Conservation (phyloP, 2,888 invertebrate species). For the Rhagophthalmus giganteus region DNA sequence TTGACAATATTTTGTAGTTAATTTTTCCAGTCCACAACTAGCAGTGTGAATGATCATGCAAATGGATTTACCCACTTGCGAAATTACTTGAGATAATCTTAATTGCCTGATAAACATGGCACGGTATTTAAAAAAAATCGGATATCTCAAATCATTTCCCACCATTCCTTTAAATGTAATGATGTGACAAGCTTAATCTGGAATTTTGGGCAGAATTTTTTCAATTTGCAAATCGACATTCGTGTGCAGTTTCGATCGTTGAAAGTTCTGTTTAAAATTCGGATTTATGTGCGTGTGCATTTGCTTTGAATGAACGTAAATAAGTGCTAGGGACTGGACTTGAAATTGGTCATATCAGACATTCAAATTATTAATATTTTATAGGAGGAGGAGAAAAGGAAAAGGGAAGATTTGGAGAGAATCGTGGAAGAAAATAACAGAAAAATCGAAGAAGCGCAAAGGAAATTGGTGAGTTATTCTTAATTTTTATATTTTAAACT, state of each 20-base stretch:
- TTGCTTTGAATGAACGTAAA: slow-evolving; percentile 33
- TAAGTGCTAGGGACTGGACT: slow-evolving; percentile 47
- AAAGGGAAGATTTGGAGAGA: slow-evolving; percentile 92
- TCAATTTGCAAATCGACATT: no score
- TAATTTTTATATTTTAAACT: neutral
- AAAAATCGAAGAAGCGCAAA: slow-evolving; percentile 96
- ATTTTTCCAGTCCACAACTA: slow-evolving; percentile 33
- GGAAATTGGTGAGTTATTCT: slow-evolving; percentile 78
- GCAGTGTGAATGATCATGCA: slow-evolving; percentile 19
- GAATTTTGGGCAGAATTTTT: no score
- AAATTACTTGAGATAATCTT: slow-evolving; percentile 10
- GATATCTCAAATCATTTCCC: slow-evolving; percentile 11
- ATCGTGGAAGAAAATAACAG: slow-evolving; percentile 97
- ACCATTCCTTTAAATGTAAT: no score
- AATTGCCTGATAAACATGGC: no score
- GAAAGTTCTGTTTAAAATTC: slow-evolving; percentile 26
- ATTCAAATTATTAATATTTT: slow-evolving; percentile 61
- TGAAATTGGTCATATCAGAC: slow-evolving; percentile 47
- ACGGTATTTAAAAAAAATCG: no score
- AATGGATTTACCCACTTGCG: slow-evolving; percentile 4
- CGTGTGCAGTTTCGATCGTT: no score
- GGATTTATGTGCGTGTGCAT: slow-evolving; percentile 15
- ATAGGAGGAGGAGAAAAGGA: slow-evolving; percentile 97
- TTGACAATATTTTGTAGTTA: slow-evolving; percentile 32
- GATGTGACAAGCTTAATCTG: no score